A percentile compares a stretch with the other conserved stretches of the same genome.
Evolutionary conservation across 2,113 vertebrate genomes (phyloP).

Genomic region (Oxyura jamaicensis): DNA sequence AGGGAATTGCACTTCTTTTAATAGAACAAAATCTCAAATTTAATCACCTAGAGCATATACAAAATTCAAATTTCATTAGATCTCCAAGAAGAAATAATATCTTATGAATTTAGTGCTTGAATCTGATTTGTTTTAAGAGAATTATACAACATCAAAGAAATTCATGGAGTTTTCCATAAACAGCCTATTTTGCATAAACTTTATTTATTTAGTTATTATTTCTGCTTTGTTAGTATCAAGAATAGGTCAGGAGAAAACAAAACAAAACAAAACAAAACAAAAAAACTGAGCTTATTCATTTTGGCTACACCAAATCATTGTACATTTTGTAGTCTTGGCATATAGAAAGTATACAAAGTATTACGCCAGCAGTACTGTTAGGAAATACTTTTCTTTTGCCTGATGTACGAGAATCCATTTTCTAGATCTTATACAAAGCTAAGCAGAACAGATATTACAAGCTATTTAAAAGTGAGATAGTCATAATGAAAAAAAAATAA

Average conservation of each 20-base stretch:
- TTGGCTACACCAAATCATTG: not conserved
- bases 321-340: not conserved
- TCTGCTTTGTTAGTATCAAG: not conserved
- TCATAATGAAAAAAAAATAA: not conserved
- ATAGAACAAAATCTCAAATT: not conserved
- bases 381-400: not conserved
- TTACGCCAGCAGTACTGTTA: not conserved
- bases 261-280: not conserved
- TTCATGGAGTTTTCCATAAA: not conserved
- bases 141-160: constrained; percentile 3
- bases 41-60: not conserved
- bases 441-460: not conserved
- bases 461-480: not conserved
- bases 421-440: not conserved
- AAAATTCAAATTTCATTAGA: constrained; percentile 36
- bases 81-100: constrained; percentile 1
- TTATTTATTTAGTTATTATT: not conserved
- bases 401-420: not conserved
- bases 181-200: not conserved
- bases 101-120: not conserved
- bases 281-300: not conserved
- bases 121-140: constrained; percentile 8
- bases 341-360: not conserved
- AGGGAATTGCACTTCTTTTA: not conserved
- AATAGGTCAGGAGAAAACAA: not conserved